Evolutionary conservation across 2,113 vertebrate species (phyloP), one percentile per base, ranked within the genome.

Genomic region (Tringa solitaria): DNA sequence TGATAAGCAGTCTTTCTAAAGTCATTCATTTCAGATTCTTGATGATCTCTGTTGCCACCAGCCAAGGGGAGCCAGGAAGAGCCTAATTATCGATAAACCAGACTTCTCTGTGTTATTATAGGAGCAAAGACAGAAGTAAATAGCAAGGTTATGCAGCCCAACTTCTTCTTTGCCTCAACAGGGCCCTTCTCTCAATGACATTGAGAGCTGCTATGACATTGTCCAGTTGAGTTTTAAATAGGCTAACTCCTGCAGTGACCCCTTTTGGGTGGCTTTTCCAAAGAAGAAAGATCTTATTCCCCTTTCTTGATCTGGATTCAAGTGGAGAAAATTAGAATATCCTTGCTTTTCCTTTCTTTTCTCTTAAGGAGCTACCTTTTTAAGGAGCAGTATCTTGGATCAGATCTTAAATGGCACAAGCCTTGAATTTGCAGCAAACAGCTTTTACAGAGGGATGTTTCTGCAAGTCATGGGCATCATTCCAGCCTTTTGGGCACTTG

Each of bases 1-100:
- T 33, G 64, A 89, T 84, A 90, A 91, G 48, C 68, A 78, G 46
- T 75, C 64, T 88, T 90, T 94, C 76, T 84, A 41, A 83, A 92
- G 72, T 68, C 54, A 81, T 90, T 93, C 78, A 88, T 94, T 92
- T 95, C 60, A 90, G 76, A 72, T 63, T 80, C 68, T 92, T 88
- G 63, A 86, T 93, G 94, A 95, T 90, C 79, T 64, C 56, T 12
- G 51, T 89, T 90, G 79, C 85, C 64, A 78, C 72, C 72, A 88
- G 64, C 60, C 35, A 87, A 92, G 17, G 69, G 69, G 64, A 94
- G 70, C 70, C 93, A 89, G 84, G 67, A 95, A 80, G 32, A 69
- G 13, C 26, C 43, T 69, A 89, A 96, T 89, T 91, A 91, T 30
- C 67, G 80, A 76, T 67, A 73, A 88, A 85, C 45, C 12, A 85